Conservation (phyloP, 1,140 invertebrate species). For the Polyergus mexicanus region DNA sequence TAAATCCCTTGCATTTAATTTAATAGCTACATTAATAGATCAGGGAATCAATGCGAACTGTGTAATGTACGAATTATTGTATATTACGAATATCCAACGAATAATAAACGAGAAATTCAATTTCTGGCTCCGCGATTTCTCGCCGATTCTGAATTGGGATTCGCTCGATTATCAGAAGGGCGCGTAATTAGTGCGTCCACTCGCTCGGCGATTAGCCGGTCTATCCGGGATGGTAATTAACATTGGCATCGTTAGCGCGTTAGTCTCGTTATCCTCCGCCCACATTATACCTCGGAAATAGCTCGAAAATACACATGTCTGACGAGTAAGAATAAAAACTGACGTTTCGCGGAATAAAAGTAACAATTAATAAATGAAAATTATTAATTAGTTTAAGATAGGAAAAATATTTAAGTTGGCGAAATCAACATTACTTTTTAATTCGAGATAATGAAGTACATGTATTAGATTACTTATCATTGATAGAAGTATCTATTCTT, state of each 20-base stretch:
- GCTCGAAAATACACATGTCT: neutral
- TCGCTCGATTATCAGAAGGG: conserved; percentile 57
- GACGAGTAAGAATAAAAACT: neutral
- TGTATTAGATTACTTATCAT: neutral
- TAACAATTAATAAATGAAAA: conserved; percentile 1
- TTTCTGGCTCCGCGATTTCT: conserved; percentile 35
- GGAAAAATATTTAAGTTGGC: neutral
- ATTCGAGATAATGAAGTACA: neutral
- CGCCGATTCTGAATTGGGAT: conserved; percentile 57
- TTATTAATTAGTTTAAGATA: too few species aligned
- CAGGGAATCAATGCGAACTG: neutral
- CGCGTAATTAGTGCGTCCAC: conserved; percentile 72
- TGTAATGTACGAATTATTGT: neutral
- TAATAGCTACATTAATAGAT: conserved; percentile 29
- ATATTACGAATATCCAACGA: neutral
- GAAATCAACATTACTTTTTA: neutral
- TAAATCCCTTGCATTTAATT: neutral
- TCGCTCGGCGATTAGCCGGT: conserved; percentile 70
- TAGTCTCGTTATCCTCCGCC: conserved; percentile 70
- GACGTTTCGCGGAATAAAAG: neutral
- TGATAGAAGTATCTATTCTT: neutral
- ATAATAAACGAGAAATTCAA: conserved; percentile 34
- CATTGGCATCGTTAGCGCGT: conserved; percentile 74
- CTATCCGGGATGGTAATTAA: conserved; percentile 73
- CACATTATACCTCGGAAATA: neutral